phyloP scores from a whole-genome alignment of 2,797 vertebrate species.

The Macropus fuliginosus region DNA sequence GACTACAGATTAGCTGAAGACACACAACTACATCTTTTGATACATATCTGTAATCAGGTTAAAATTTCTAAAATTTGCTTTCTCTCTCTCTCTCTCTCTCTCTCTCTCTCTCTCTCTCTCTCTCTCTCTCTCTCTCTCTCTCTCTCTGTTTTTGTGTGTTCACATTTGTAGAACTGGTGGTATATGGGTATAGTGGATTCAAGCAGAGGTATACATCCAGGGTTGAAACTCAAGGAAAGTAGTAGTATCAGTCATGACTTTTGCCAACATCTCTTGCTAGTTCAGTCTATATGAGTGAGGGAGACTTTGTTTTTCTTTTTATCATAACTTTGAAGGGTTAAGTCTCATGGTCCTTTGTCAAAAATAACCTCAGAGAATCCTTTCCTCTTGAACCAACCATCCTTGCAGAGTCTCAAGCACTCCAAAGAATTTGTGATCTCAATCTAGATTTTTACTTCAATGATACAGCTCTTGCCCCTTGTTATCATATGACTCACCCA shows the following conservation, averaged over 20 bases:
- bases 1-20: not conserved
- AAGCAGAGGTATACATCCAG: not conserved
- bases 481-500: not conserved
- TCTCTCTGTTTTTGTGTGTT: not conserved
- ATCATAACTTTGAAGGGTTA: not conserved
- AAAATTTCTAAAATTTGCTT: too few species aligned
- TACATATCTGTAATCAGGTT: not conserved
- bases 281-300: not conserved
- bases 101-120: too few species aligned
- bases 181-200: not conserved
- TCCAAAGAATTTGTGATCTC: not conserved
- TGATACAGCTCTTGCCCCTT: not conserved
- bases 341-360: not conserved
- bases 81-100: too few species aligned
- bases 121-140: not conserved
- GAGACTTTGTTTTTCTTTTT: not conserved
- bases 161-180: slow-evolving; percentile 1
- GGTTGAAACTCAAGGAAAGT: not conserved
- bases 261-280: not conserved
- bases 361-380: not conserved
- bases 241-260: not conserved
- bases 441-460: not conserved
- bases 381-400: not conserved
- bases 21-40: not conserved
- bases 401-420: not conserved